phyloP scores from a whole-genome alignment of 2,797 vertebrate genomes.

The Acanthurus leucopareius region DNA sequence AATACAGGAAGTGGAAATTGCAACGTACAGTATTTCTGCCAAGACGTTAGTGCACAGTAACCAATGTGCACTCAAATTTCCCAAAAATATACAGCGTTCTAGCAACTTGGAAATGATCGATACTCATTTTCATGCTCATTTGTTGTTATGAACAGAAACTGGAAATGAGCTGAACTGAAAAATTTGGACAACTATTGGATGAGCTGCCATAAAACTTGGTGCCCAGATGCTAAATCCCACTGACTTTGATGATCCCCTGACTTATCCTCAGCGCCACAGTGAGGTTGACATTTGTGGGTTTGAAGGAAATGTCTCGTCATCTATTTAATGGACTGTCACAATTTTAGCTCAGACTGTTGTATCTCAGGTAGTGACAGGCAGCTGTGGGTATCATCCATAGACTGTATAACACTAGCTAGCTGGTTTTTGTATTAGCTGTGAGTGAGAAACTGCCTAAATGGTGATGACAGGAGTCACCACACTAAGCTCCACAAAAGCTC shows the following conservation, averaged over 20 bases:
- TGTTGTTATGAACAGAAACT: not conserved
- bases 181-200: not conserved
- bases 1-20: constrained; percentile 30
- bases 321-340: not conserved
- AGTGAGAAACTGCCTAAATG: too few species aligned
- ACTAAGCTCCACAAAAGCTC: too few species aligned
- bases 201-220: not conserved
- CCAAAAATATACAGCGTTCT: not conserved
- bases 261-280: not conserved
- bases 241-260: not conserved
- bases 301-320: not conserved
- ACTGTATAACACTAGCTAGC: too few species aligned
- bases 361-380: too few species aligned
- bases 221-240: not conserved
- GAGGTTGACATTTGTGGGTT: not conserved
- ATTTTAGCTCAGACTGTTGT: not conserved
- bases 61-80: not conserved
- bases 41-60: constrained; percentile 18
- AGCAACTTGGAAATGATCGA: not conserved
- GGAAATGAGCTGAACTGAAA: not conserved
- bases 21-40: constrained; percentile 3
- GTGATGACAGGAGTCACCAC: too few species aligned
- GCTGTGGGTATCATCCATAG: too few species aligned
- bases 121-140: not conserved
- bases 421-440: too few species aligned